Evolutionary conservation across 92 coral and sea anemone species (phyloP).

Genomic region (Diadumene lineata): DNA sequence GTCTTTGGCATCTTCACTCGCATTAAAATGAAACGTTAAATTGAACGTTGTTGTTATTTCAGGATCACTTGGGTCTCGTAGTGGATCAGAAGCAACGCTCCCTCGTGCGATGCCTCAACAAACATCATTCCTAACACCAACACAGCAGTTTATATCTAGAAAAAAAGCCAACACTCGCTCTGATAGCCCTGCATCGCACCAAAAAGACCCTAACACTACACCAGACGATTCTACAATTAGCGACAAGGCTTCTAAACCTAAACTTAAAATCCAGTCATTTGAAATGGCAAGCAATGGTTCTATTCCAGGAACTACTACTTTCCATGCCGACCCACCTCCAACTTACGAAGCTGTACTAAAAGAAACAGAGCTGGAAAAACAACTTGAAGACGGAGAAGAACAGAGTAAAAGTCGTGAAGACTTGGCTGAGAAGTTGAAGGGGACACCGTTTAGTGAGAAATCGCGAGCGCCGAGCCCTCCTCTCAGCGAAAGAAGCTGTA

Average conservation of each 20-base stretch:
- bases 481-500: conserved; percentile 79
- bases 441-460: conserved; percentile 15
- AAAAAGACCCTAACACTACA: too few relatives aligned
- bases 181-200: too few relatives aligned
- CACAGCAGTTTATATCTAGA: conserved; percentile 46
- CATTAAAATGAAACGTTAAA: too few relatives aligned
- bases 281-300: conserved; percentile 69
- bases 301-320: conserved; percentile 57
- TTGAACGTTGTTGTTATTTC: too few relatives aligned
- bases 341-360: conserved; percentile 82
- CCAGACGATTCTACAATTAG: too few relatives aligned
- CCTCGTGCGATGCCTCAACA: conserved; percentile 60
- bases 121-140: conserved; percentile 53
- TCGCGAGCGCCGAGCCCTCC: conserved; percentile 49
- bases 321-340: conserved; percentile 85
- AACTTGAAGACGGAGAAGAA: conserved; percentile 33
- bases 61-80: conserved; percentile 35
- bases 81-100: conserved; percentile 74
- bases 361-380: conserved; percentile 73
- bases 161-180: conserved; percentile 56
- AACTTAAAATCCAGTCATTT: too few relatives aligned
- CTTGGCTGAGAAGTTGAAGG: conserved; percentile 15
- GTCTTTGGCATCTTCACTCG: too few relatives aligned
- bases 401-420: conserved; percentile 32
- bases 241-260: too few relatives aligned